Evolutionary conservation across 2,113 vertebrate genomes (phyloP).

Genomic region (Ovis canadensis): DNA sequence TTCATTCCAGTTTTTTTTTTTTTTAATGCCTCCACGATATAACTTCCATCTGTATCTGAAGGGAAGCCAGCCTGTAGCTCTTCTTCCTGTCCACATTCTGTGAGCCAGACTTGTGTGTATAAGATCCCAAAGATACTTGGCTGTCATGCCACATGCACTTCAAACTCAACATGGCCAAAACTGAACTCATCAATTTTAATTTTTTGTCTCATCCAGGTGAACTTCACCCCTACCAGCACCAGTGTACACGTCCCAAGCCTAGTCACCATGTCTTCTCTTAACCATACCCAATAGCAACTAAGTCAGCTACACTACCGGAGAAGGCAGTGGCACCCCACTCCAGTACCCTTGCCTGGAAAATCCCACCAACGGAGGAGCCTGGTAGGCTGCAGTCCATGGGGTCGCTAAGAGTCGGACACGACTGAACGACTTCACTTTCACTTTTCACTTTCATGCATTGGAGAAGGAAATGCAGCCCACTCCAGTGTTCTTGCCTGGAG

Average conservation of each 20-base stretch:
- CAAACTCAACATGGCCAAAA: neutral
- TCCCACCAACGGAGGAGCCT: neutral
- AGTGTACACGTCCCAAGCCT: neutral
- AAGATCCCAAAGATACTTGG: neutral
- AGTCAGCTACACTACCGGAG: neutral
- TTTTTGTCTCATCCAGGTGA: neutral
- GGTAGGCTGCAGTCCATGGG: rapidly evolving
- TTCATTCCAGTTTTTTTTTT: neutral
- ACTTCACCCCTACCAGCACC: neutral
- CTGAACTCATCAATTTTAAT: neutral
- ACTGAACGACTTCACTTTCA: too few relatives aligned
- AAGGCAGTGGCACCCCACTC: neutral
- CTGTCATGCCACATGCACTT: neutral
- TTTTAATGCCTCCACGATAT: neutral
- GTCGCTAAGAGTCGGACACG: rapidly evolving
- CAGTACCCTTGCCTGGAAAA: neutral
- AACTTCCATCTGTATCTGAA: neutral
- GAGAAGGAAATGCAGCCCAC: neutral
- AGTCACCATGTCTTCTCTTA: neutral
- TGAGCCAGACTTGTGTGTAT: neutral
- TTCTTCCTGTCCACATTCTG: neutral
- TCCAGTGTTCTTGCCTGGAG: neutral
- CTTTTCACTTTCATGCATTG: neutral
- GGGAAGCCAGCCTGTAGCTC: too few relatives aligned
- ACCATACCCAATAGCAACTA: neutral